A percentile compares a stretch with the other conserved stretches of the same genome.
phyloP scores from a whole-genome alignment of 2,797 vertebrate species.

The Dryobates pubescens region DNA sequence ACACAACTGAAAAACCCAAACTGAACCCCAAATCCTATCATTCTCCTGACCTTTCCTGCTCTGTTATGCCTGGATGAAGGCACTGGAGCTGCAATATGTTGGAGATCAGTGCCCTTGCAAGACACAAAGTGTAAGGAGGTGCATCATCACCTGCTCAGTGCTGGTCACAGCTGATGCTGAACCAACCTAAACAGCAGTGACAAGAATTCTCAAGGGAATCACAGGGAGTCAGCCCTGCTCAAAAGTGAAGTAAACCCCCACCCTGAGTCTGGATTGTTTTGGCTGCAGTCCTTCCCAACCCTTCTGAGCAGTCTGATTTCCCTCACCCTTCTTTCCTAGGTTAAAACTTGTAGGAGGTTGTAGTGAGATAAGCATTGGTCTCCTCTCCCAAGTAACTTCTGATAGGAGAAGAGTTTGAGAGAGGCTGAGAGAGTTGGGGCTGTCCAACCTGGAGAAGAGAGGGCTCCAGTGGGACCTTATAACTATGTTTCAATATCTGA shows the following conservation, averaged over 20 bases:
- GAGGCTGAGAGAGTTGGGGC: too few relatives aligned
- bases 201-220: too few relatives aligned
- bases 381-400: too few relatives aligned
- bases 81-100: not conserved
- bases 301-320: not conserved
- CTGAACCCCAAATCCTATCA: not conserved
- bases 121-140: not conserved
- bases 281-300: not conserved
- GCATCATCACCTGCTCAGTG: accelerated
- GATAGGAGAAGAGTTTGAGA: too few relatives aligned
- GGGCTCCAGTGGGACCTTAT: too few relatives aligned
- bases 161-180: accelerated
- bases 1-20: not conserved
- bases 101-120: not conserved
- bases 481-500: too few relatives aligned
- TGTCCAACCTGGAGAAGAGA: too few relatives aligned
- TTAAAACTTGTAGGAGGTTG: not conserved
- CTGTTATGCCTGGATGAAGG: not conserved
- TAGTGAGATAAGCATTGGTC: too few relatives aligned
- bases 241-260: too few relatives aligned
- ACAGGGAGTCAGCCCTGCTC: too few relatives aligned
- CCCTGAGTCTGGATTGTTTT: not conserved
- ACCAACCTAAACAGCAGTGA: not conserved
- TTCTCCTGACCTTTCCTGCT: not conserved
- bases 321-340: not conserved